Evolutionary conservation across 2,113 vertebrate species (phyloP).

Genomic region (Hemiprocne comata): DNA sequence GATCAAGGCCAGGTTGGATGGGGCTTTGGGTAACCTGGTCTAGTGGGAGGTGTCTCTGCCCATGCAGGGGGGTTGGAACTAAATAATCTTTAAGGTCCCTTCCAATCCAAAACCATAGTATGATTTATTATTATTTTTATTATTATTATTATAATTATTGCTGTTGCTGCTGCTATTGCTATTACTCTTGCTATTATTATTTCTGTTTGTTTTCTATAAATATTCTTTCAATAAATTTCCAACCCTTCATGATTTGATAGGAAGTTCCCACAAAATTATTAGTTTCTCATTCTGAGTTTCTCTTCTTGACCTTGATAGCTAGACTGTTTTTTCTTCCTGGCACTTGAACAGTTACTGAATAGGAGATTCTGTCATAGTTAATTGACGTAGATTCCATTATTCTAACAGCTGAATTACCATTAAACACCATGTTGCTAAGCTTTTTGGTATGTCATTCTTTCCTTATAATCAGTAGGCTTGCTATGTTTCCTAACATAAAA

Average conservation of each 20-base stretch:
- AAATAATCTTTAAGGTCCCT: no score
- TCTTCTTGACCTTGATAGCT: not conserved
- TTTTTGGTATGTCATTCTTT: constrained; percentile 15
- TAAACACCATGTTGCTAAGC: not conserved
- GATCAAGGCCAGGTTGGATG: no score
- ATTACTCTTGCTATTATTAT: not conserved
- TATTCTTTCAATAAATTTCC: not conserved
- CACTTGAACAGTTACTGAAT: constrained; percentile 26
- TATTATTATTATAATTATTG: no score
- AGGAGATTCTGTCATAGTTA: constrained; percentile 25
- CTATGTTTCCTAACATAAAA: not conserved
- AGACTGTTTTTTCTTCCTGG: not conserved
- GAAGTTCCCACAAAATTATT: not conserved
- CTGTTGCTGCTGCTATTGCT: no score
- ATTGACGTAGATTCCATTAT: constrained; percentile 49
- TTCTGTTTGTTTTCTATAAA: not conserved
- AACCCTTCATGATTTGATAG: not conserved
- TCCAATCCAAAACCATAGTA: no score
- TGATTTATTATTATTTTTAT: no score
- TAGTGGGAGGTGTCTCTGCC: no score
- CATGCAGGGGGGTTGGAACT: no score
- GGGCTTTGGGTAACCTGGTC: no score
- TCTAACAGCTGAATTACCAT: constrained; percentile 6
- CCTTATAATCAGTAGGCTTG: not conserved
- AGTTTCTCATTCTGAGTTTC: not conserved